Evolutionary conservation across 2,797 vertebrate genomes (phyloP), one percentile per base, ranked within the genome.

Genomic region (Morus bassanus): DNA sequence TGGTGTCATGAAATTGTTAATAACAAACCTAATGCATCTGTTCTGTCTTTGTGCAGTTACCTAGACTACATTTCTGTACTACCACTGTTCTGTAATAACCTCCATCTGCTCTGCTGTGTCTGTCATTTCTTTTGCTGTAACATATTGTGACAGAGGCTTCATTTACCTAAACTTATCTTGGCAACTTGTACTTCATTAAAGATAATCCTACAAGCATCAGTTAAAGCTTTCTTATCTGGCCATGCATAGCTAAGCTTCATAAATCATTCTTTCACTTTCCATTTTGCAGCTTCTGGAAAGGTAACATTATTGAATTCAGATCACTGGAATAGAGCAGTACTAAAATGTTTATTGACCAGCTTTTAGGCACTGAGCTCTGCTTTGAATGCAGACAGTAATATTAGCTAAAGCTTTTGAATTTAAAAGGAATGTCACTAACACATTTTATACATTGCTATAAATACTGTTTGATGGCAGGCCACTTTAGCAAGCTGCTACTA

Each of bases 121-220:
- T 98, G 96, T 98, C 98, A 98, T 98, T 98, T 97, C 95, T 98
- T 98, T 93, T 95, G 91, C 96, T 96, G 56, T 98, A 98, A 98
- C 97, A 96, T 97, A 98, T 97, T 98, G 97, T 98, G 98, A 98
- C 98, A 98, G 96, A 97, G 95, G 96, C 96, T 98, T 98, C 98
- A 98, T 98, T 98, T 98, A 98, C 98, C 97, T 97, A 97, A 98
- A 98, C 98, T 98, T 98, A 97, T 97, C 97, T 97, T 98, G 98
- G 98, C 98, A 98, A 98, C 97, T 98, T 98, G 97, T 98, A 98
- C 97, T 98, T 98, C 98, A 98, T 98, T 98, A 98, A 97, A 98
- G 96, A 94, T 96, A 98, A 98, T 98, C 96, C 96, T 97, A 97
- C 96, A 97, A 98, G 96, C 97, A 98, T 98, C 98, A 97, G 97